These are phyloP conservation scores for Sphaerophoria taeniata DNA, from an alignment of 2,888 invertebrate species.

Conservation along the genomic window DNA sequence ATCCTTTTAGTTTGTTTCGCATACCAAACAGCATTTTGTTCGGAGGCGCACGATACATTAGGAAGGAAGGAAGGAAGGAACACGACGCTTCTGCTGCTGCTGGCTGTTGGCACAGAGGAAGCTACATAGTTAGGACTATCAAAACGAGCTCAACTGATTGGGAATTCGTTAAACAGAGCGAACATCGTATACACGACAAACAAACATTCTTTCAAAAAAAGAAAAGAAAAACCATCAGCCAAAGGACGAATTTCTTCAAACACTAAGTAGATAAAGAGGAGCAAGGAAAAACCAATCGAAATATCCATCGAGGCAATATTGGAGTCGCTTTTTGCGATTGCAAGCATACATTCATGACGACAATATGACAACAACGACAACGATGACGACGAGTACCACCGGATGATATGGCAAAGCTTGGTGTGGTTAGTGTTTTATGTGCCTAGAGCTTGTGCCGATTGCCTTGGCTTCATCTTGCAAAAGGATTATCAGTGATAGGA, in stretches of 20 bases:
- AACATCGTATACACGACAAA: constrained; percentile 62
- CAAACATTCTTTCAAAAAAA: constrained; percentile 35
- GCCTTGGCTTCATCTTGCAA: constrained; percentile 30
- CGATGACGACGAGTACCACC: background rate
- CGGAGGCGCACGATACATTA: background rate
- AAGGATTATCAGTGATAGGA: constrained; percentile 70
- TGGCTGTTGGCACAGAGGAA: constrained; percentile 48
- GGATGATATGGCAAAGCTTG: constrained; percentile 12
- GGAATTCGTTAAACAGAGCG: constrained; percentile 51
- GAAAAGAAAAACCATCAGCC: constrained; percentile 24
- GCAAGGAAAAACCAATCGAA: constrained; percentile 67
- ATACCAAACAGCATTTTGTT: constrained; percentile 58
- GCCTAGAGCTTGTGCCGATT: constrained; percentile 34
- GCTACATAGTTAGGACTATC: constrained; percentile 42
- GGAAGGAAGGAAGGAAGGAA: background rate
- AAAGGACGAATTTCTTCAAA: constrained; percentile 47
- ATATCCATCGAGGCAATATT: constrained; percentile 59
- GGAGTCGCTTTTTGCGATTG: constrained; percentile 13
- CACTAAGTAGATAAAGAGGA: constrained; percentile 9
- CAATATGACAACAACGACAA: too few relatives aligned
- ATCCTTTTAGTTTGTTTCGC: constrained; percentile 73
- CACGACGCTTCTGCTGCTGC: background rate
- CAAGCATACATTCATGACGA: background rate
- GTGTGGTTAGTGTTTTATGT: constrained; percentile 46
- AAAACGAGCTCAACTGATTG: constrained; percentile 56